phyloP scores from a whole-genome alignment of 2,888 invertebrate species.

The Caenorhabditis virilis region DNA sequence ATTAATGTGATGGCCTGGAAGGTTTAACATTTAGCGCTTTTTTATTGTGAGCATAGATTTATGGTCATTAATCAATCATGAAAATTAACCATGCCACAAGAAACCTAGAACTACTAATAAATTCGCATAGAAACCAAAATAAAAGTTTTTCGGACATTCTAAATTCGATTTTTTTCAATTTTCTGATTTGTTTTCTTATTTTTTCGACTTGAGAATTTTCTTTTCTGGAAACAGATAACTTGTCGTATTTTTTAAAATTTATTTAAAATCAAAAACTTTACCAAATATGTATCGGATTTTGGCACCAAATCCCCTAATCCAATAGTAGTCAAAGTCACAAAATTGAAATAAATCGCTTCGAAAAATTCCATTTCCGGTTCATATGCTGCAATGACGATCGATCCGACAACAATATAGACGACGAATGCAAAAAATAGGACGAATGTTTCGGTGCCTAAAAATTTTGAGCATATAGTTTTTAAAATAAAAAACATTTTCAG shows the following conservation, averaged over 20 bases:
- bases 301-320: slow-evolving; percentile 66
- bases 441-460: slow-evolving; percentile 45
- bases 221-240: no score
- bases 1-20: slow-evolving; percentile 57
- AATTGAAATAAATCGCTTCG: slow-evolving; percentile 66
- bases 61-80: no score
- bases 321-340: slow-evolving; percentile 64
- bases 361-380: slow-evolving; percentile 65
- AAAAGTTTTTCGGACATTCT: background rate
- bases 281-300: slow-evolving; percentile 49
- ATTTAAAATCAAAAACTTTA: no score
- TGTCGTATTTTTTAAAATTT: no score
- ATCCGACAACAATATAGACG: slow-evolving; percentile 60
- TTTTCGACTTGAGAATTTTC: no score
- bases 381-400: slow-evolving; percentile 58
- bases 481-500: no score
- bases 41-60: no score
- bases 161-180: no score
- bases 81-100: no score
- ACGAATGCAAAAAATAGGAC: slow-evolving; percentile 60
- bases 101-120: background rate
- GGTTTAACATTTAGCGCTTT: no score
- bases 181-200: no score
- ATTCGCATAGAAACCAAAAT: background rate
- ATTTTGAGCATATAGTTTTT: background rate